Evolutionary conservation across 1,140 invertebrate genomes (phyloP).

Genomic region (Hylaeus volcanicus): DNA sequence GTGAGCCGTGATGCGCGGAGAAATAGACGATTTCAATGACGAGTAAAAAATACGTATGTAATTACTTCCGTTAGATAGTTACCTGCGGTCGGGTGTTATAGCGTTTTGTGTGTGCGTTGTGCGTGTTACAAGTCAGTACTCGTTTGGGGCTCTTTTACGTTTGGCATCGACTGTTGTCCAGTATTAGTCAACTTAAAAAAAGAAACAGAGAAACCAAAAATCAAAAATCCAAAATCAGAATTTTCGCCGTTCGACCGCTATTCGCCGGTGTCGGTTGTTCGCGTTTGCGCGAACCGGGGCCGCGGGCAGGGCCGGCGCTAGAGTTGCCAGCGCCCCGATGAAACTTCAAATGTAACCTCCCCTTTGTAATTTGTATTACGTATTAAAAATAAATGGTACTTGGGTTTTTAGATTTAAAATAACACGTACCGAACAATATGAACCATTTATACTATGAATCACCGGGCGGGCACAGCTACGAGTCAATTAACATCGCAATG

Average conservation of each 20-base stretch:
- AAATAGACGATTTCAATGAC: conserved; percentile 53
- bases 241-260: conserved; percentile 4
- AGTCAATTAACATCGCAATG: too few species aligned
- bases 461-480: too few species aligned
- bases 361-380: too few species aligned
- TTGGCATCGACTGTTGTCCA: conserved; percentile 79
- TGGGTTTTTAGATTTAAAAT: too few species aligned
- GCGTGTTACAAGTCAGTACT: conserved; percentile 80
- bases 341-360: too few species aligned
- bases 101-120: conserved; percentile 78
- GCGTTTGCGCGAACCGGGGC: too few species aligned
- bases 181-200: conserved; percentile 81
- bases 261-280: too few species aligned
- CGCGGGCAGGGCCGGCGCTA: too few species aligned
- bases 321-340: too few species aligned
- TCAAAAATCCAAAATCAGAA: conserved; percentile 72
- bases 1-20: conserved; percentile 46
- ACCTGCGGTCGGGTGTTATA: conserved; percentile 75
- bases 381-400: too few species aligned
- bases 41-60: conserved; percentile 63
- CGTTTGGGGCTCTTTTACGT: conserved; percentile 79
- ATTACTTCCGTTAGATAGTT: conserved; percentile 74
- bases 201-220: conserved; percentile 78
- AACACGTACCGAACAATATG: too few species aligned
- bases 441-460: too few species aligned